phyloP scores from a whole-genome alignment of 2,888 invertebrate genomes.

The Dynastes hyllus region DNA sequence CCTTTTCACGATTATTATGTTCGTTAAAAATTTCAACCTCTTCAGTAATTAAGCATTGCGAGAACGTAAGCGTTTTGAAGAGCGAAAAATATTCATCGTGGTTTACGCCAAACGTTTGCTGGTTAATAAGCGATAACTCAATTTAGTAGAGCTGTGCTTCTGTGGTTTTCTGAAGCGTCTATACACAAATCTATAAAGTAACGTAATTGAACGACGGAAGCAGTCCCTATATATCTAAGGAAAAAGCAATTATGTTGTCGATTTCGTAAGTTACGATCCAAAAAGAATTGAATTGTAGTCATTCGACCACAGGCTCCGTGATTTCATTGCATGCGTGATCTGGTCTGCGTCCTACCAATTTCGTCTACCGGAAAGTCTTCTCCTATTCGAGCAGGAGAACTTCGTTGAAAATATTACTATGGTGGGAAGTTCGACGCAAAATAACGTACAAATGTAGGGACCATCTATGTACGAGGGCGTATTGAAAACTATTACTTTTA shows the following conservation, averaged over 20 bases:
- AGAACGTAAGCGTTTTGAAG: not conserved
- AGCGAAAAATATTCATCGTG: not conserved
- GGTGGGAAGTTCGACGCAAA: not conserved
- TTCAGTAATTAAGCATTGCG: too few species aligned
- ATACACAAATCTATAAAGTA: not conserved
- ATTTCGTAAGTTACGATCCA: slow-evolving; percentile 6
- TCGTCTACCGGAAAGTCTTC: not conserved
- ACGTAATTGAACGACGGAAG: not conserved
- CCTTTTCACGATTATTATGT: too few species aligned
- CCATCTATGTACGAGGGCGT: not conserved
- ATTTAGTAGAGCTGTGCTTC: not conserved
- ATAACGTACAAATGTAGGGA: not conserved
- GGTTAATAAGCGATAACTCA: not conserved
- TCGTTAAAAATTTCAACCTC: too few species aligned
- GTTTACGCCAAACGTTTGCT: not conserved
- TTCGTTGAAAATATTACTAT: not conserved
- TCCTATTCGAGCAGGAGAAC: not conserved
- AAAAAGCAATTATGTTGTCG: slow-evolving; percentile 20
- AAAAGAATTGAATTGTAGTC: slow-evolving; percentile 11
- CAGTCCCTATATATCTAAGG: not conserved
- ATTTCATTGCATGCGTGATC: not conserved
- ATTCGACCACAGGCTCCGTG: not conserved
- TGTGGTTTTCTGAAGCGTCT: not conserved
- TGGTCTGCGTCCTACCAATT: not conserved
- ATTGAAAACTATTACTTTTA: too few species aligned